Conservation (phyloP, 1,140 invertebrate genomes). For the Dryas iulia region DNA sequence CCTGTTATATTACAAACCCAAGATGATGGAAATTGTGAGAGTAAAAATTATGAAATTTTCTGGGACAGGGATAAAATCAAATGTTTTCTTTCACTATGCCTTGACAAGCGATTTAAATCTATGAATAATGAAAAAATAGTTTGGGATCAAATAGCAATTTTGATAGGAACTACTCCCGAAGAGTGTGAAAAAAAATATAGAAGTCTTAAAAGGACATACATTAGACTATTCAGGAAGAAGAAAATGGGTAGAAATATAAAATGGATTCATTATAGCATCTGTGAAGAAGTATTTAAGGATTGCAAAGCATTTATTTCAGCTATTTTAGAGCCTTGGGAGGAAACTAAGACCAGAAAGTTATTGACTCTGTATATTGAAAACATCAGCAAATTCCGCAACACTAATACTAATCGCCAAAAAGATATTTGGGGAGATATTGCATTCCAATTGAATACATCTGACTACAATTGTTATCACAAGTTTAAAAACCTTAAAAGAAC, state of each 20-base stretch:
- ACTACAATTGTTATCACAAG: constrained; percentile 73
- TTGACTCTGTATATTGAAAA: constrained; percentile 67
- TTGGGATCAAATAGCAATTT: constrained; percentile 56
- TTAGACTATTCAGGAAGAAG: constrained; percentile 66
- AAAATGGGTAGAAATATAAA: constrained; percentile 65
- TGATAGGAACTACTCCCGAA: constrained; percentile 52
- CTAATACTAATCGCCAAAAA: constrained; percentile 52
- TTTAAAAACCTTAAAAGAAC: constrained; percentile 72
- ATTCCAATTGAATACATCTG: constrained; percentile 53
- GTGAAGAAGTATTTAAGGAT: constrained; percentile 67
- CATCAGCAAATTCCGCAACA: constrained; percentile 52
- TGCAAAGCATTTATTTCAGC: constrained; percentile 53
- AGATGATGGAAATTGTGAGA: background rate
- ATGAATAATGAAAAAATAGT: constrained; percentile 48
- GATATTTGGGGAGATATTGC: constrained; percentile 71
- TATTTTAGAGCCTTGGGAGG: constrained; percentile 64
- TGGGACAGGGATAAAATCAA: constrained; percentile 69
- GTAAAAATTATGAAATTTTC: constrained; percentile 52
- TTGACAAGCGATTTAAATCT: constrained; percentile 54
- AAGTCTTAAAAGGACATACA: constrained; percentile 61
- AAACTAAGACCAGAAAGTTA: constrained; percentile 54
- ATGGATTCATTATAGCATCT: constrained; percentile 64
- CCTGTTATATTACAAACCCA: background rate
- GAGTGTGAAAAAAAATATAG: constrained; percentile 68
- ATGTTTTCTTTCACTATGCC: constrained; percentile 53